These are phyloP conservation scores for Anthophora plumipes DNA, from an alignment of 2,888 invertebrate species.

Conservation along the genomic window DNA sequence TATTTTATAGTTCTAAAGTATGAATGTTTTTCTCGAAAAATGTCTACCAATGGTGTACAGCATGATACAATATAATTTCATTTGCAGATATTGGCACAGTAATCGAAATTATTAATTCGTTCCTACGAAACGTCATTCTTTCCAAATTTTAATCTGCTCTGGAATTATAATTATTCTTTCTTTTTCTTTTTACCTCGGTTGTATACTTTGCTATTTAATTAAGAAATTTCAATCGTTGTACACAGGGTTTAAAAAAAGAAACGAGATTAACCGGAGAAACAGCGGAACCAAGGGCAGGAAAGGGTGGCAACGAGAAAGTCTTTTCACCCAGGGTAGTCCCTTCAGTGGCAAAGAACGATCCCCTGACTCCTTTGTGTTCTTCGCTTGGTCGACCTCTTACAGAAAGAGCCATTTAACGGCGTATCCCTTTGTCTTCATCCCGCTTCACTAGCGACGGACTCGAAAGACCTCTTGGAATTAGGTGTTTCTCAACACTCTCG, in stretches of 20 bases:
- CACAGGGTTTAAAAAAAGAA: conserved; percentile 1
- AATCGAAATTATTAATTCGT: background rate
- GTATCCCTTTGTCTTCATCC: conserved; percentile 45
- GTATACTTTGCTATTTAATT: conserved; percentile 14
- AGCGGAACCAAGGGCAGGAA: conserved; percentile 9
- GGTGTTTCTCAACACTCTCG: background rate
- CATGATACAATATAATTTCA: no score
- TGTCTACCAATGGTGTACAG: no score
- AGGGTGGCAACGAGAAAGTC: conserved; percentile 40
- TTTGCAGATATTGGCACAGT: background rate
- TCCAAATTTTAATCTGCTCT: no score
- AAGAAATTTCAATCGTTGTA: conserved; percentile 31
- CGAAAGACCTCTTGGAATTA: conserved; percentile 13
- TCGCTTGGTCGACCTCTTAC: conserved; percentile 47
- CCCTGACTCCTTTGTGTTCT: conserved; percentile 60
- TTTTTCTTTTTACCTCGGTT: background rate
- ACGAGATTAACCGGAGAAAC: conserved; percentile 35
- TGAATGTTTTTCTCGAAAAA: no score
- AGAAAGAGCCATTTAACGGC: conserved; percentile 57
- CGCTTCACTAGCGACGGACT: conserved; percentile 17
- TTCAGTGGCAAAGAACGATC: conserved; percentile 67
- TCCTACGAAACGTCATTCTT: no score
- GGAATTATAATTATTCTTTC: background rate
- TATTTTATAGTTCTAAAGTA: no score
- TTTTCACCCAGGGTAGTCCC: conserved; percentile 50